Base-by-base conservation (phyloP, 2,797 vertebrate genomes). In the Peromyscus melanophrys region DNA sequence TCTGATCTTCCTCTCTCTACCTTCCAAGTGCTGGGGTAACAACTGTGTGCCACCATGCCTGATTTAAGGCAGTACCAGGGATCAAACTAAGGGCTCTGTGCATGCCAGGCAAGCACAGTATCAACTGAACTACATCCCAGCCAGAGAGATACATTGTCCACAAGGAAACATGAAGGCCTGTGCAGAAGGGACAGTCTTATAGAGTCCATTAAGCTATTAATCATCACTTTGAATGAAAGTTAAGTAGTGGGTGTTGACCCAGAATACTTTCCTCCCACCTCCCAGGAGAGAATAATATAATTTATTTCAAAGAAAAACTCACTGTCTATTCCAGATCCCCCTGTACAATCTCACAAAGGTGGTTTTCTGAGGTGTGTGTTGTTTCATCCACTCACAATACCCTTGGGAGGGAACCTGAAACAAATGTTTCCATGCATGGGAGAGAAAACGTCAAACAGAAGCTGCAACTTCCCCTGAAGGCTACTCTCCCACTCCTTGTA, bases 381-480 rank as follows among this genome's bases (percentile, higher is more conserved):
- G 23, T 69, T 89, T 88, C 78, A 67, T 63, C n/a, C 94, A 94
- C 83, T 95, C 89, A 77, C 8, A 31, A 29, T 29, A 95, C 76
- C 86, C 86, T 95, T 78, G 73, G 69, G 0, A 92, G 97, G 25
- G 95, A 97, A 97, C 90, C 95, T 96, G 94, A 98, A 98, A 96
- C 92, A 93, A 98, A 97, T 61, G 25, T 98, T 98, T 98, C 98
- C 95, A 98, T 92, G 88, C 13, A 57, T 11, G 27, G 14, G 13
- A 65, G 11, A 9, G 19, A 90, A 98, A 76, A 97, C 98, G 96
- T 87, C 95, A 94, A 91, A 94, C 59, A 92, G 98, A 98, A 98
- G 95, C 98, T 97, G 98, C 97, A 98, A 91, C 98, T 98, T 98
- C 98, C 97, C 87, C 92, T 55, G 92, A 81, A 98, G 97, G 96